phyloP scores from a whole-genome alignment of 2,797 vertebrate species.

The Yasuhikotakia modesta region DNA sequence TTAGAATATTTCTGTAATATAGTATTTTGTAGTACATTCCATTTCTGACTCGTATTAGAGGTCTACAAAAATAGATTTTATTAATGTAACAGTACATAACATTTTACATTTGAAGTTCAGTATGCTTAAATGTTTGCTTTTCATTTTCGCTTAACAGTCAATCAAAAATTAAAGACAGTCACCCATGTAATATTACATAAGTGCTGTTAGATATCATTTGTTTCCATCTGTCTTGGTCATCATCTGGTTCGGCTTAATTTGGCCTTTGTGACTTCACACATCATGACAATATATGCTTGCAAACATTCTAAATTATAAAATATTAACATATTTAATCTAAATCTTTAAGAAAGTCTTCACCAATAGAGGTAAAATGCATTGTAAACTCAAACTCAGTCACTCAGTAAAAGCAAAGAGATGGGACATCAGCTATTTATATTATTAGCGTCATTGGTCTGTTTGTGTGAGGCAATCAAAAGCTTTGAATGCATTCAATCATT shows the following conservation, averaged over 20 bases:
- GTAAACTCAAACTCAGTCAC: conserved; percentile 10
- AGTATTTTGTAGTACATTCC: too few relatives aligned
- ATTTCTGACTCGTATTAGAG: conserved; percentile 4
- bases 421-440: conserved; percentile 36
- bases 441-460: conserved; percentile 53
- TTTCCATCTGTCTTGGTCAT: neutral
- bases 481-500: neutral
- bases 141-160: neutral
- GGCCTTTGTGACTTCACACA: neutral
- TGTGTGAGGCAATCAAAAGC: neutral
- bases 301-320: neutral
- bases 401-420: conserved; percentile 14
- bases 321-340: neutral
- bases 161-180: neutral
- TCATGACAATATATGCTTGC: neutral
- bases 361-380: conserved; percentile 36
- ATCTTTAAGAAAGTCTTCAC: conserved; percentile 9
- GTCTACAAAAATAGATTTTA: conserved; percentile 44
- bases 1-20: too few relatives aligned
- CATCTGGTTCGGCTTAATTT: conserved; percentile 1
- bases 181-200: conserved; percentile 16
- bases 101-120: conserved; percentile 12
- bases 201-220: neutral
- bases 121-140: conserved; percentile 20
- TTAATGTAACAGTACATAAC: conserved; percentile 31